Conservation (phyloP, 2,888 invertebrate genomes). For the Acanthoscelides obtectus region DNA sequence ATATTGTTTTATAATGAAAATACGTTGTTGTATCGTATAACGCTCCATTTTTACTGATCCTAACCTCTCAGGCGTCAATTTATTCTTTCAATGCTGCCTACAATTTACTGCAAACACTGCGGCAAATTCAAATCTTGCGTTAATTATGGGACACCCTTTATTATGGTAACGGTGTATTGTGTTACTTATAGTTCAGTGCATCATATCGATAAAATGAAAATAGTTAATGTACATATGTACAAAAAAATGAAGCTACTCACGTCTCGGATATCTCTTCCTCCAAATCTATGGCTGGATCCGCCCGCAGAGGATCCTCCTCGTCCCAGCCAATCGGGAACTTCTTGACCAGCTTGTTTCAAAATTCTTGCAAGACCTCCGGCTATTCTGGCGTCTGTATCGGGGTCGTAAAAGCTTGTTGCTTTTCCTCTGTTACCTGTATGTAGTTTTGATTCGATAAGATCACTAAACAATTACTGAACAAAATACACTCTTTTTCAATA, state of each 20-base stretch:
- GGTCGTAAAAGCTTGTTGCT: constrained; percentile 81
- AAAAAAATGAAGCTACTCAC: constrained; percentile 48
- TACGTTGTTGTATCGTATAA: too few species aligned
- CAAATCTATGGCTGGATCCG: constrained; percentile 54
- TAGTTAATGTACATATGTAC: too few species aligned
- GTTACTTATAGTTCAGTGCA: background rate
- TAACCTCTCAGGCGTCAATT: too few species aligned
- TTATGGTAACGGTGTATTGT: too few species aligned
- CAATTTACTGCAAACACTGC: too few species aligned
- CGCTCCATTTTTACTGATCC: too few species aligned
- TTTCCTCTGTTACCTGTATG: constrained; percentile 64
- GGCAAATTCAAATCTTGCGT: too few species aligned
- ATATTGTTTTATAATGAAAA: too few species aligned
- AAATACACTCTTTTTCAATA: too few species aligned
- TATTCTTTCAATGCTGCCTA: too few species aligned
- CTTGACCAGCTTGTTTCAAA: constrained; percentile 72
- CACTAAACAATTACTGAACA: too few species aligned
- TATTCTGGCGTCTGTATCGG: constrained; percentile 55
- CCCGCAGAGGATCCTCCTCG: constrained; percentile 50
- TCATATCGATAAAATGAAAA: background rate
- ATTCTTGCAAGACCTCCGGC: constrained; percentile 66
- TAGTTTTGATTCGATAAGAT: constrained; percentile 8
- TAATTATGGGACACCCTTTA: too few species aligned
- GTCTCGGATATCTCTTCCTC: constrained; percentile 65
- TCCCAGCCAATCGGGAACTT: constrained; percentile 71